phyloP scores from a whole-genome alignment of 2,797 vertebrate genomes.

The Takifugu ocellatus region DNA sequence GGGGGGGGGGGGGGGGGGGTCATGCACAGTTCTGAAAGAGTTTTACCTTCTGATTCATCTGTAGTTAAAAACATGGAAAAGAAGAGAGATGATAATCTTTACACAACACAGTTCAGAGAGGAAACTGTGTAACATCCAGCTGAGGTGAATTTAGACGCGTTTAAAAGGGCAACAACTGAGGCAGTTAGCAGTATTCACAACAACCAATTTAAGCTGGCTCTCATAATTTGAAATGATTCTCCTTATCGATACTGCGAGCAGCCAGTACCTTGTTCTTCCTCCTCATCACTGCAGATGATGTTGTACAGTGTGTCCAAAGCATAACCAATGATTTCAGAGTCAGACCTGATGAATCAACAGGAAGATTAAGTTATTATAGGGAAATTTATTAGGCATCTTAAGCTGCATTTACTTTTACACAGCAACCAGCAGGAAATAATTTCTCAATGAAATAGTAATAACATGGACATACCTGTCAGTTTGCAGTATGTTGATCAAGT shows the following conservation, averaged over 20 bases:
- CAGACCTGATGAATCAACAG: slow-evolving; percentile 78
- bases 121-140: slow-evolving; percentile 20
- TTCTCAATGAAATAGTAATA: neutral
- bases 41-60: slow-evolving; percentile 99
- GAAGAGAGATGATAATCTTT: slow-evolving; percentile 74
- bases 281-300: slow-evolving; percentile 93
- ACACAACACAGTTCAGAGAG: slow-evolving; percentile 36
- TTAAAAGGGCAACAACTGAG: slow-evolving; percentile 36
- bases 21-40: slow-evolving; percentile 73
- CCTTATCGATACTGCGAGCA: neutral
- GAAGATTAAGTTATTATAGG: neutral
- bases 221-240: neutral
- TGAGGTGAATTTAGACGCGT: slow-evolving; percentile 19
- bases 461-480: slow-evolving; percentile 83
- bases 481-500: slow-evolving; percentile 90
- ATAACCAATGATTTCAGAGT: slow-evolving; percentile 98
- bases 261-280: slow-evolving; percentile 90
- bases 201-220: neutral
- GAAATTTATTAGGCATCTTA: no score
- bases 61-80: slow-evolving; percentile 86
- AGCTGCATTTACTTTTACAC: no score
- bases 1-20: slow-evolving; percentile 27
- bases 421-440: no score
- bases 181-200: slow-evolving; percentile 10
- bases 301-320: slow-evolving; percentile 98